phyloP scores from a whole-genome alignment of 2,797 vertebrate species.

The Muscicapa comitata region DNA sequence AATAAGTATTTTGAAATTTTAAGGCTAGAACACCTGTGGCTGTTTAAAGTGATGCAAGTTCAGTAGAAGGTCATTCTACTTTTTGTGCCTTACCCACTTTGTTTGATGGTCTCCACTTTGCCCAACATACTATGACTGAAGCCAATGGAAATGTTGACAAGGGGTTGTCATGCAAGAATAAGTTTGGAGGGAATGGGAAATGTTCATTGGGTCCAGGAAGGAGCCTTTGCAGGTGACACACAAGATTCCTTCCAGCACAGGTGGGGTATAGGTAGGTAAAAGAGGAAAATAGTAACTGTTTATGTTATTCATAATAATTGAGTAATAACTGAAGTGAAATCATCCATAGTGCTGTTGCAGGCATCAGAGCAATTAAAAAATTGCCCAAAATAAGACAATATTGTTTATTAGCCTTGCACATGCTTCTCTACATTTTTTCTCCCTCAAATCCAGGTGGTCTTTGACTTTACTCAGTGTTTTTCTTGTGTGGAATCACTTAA shows the following conservation, averaged over 20 bases:
- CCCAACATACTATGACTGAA: neutral
- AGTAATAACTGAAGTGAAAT: neutral
- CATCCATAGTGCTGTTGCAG: neutral
- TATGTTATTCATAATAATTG: neutral
- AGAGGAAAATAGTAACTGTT: neutral
- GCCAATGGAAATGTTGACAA: neutral
- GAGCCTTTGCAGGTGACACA: neutral
- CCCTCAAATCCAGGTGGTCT: neutral
- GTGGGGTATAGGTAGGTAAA: neutral
- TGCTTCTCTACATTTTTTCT: neutral
- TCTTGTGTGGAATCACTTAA: neutral
- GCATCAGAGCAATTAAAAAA: neutral
- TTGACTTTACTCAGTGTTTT: neutral
- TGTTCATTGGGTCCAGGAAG: neutral
- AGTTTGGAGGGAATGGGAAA: neutral
- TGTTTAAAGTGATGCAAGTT: neutral
- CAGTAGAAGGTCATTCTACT: neutral
- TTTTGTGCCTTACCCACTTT: neutral
- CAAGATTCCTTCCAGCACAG: neutral
- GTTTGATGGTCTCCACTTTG: neutral
- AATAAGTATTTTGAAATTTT: neutral
- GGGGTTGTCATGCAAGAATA: neutral
- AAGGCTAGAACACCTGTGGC: neutral
- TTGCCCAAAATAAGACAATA: neutral
- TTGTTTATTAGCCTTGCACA: neutral